Percentiles rank a stretch among this genome's conserved stretches.
These are phyloP conservation scores for Microcebus griseorufus DNA, from an alignment of 2,113 vertebrate genomes.

Conservation along the genomic window DNA sequence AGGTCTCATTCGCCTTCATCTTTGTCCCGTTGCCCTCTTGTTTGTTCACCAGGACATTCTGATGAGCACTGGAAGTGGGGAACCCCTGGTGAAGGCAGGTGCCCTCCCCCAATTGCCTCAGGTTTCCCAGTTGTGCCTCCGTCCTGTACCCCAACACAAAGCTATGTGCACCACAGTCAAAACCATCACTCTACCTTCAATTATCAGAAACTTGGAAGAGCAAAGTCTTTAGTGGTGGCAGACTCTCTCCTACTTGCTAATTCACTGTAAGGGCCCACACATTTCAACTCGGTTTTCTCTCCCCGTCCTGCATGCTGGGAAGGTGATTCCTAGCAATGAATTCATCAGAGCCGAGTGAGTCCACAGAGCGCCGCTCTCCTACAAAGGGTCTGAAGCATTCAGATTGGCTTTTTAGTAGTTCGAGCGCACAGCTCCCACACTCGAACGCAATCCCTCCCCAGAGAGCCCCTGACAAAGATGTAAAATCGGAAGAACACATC, in stretches of 20 bases:
- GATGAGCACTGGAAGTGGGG: background rate
- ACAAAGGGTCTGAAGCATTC: background rate
- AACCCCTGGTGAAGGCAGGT: rapidly evolving
- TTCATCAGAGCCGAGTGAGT: background rate
- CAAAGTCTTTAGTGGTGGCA: background rate
- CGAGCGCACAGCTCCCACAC: background rate
- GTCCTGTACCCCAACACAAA: background rate
- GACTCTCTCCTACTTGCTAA: background rate
- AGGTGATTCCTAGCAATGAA: background rate
- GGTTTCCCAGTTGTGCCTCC: background rate
- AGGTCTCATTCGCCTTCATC: background rate
- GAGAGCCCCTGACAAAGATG: slow-evolving; percentile 35
- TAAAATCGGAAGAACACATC: background rate
- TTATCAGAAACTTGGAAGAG: background rate
- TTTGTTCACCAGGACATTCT: background rate
- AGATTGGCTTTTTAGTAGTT: background rate
- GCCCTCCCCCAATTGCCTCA: background rate
- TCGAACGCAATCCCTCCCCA: background rate
- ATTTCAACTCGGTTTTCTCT: background rate
- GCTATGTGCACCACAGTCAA: background rate
- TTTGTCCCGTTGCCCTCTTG: background rate
- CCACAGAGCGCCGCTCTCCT: background rate
- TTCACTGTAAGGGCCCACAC: background rate
- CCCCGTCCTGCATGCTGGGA: background rate
- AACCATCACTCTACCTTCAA: background rate